A percentile compares a stretch with the other conserved stretches of the same genome.
Evolutionary conservation across 2,113 vertebrate species (phyloP).

Genomic region (Psilopogon haemacephalus): DNA sequence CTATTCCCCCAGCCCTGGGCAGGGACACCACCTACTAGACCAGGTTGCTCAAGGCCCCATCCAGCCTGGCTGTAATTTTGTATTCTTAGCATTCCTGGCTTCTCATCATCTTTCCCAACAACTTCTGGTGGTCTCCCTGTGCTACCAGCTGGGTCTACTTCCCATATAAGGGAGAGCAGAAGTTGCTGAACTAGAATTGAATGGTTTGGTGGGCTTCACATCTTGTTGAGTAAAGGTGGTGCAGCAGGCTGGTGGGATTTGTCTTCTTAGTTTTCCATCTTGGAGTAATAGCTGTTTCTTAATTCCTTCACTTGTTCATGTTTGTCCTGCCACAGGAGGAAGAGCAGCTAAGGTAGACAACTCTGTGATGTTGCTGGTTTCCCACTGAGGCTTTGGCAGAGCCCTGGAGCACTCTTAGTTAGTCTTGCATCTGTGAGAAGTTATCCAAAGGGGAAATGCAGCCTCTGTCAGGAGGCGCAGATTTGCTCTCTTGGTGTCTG

Average conservation of each 20-base stretch:
- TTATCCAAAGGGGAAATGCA: not conserved
- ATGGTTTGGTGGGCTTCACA: not conserved
- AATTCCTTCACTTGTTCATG: fast-evolving
- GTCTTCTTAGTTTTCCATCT: not conserved
- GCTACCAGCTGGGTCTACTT: not conserved
- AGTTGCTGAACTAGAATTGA: not conserved
- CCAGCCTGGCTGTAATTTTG: not conserved
- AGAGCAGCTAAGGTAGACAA: not conserved
- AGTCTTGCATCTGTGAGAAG: not conserved
- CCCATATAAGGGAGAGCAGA: fast-evolving
- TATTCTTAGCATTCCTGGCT: not conserved
- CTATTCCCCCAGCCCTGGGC: too few species aligned
- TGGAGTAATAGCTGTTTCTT: not conserved
- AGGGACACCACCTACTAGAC: too few species aligned
- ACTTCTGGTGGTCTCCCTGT: not conserved
- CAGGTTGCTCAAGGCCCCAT: too few species aligned
- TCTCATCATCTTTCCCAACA: fast-evolving
- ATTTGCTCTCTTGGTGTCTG: not conserved
- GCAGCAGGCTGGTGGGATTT: not conserved
- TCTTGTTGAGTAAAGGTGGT: not conserved
- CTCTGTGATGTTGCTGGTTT: not conserved
- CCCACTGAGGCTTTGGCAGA: fast-evolving
- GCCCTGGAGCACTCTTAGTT: not conserved
- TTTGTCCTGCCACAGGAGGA: not conserved
- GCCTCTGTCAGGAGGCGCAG: not conserved